A percentile compares a stretch with the other conserved stretches of the same genome.
Conservation (phyloP, 2,888 invertebrate species). For the Drymonia ruficornis region DNA sequence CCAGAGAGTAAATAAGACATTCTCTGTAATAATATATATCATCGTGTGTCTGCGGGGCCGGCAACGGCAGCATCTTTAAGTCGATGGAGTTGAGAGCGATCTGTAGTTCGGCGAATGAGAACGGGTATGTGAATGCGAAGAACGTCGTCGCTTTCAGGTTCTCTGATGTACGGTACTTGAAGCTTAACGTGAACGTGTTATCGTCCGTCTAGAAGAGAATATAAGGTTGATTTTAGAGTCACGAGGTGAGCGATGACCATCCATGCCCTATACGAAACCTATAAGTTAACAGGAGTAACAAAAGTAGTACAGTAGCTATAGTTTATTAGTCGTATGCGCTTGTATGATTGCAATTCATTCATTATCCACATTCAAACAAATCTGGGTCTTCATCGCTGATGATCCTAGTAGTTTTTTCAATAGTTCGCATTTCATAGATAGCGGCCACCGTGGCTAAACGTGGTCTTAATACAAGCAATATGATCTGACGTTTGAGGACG, state of each 20-base stretch:
- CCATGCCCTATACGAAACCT: too few species aligned
- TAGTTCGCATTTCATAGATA: too few species aligned
- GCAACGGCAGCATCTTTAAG: constrained; percentile 78
- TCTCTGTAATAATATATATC: constrained; percentile 95
- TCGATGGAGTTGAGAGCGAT: constrained; percentile 89
- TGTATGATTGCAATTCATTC: too few species aligned
- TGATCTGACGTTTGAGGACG: too few species aligned
- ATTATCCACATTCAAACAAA: too few species aligned
- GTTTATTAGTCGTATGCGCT: too few species aligned
- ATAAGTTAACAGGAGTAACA: too few species aligned
- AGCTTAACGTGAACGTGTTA: constrained; percentile 90
- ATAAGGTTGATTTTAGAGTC: not conserved
- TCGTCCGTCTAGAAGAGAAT: constrained; percentile 85
- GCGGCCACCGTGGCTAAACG: too few species aligned
- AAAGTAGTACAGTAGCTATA: too few species aligned
- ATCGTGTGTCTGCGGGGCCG: constrained; percentile 72
- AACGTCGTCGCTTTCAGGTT: constrained; percentile 90
- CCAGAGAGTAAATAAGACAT: constrained; percentile 90
- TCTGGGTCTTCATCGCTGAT: not conserved
- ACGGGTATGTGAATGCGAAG: constrained; percentile 97
- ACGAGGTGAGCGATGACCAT: not conserved
- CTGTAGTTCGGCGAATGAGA: constrained; percentile 93
- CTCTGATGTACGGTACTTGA: constrained; percentile 89
- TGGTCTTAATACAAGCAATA: too few species aligned
- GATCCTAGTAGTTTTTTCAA: too few species aligned